Conservation (phyloP, 1,140 invertebrate species). For the Diorhabda carinulata region DNA sequence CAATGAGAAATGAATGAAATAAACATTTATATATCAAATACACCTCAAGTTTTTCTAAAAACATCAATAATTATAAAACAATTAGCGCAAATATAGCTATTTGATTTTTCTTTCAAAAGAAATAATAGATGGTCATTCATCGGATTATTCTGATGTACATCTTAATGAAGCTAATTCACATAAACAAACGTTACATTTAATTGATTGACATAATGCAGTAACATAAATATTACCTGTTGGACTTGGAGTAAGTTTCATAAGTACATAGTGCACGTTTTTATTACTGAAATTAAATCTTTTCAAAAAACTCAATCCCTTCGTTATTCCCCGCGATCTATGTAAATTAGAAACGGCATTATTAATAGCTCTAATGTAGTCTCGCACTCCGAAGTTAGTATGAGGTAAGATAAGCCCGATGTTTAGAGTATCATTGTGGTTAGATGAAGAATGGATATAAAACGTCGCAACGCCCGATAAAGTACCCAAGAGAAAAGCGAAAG, state of each 20-base stretch:
- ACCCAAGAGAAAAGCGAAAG: slow-evolving; percentile 17
- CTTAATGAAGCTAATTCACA: no score
- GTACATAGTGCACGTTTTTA: slow-evolving; percentile 58
- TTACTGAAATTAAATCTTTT: slow-evolving; percentile 61
- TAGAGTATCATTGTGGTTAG: slow-evolving; percentile 30
- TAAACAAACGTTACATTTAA: no score
- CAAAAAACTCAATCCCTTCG: slow-evolving; percentile 57
- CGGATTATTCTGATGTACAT: no score
- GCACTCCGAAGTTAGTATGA: slow-evolving; percentile 60
- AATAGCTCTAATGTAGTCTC: slow-evolving; percentile 66
- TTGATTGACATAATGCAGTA: neutral
- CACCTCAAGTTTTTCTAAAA: no score
- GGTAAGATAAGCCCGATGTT: slow-evolving; percentile 63
- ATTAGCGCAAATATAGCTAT: no score
- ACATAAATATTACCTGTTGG: slow-evolving; percentile 63
- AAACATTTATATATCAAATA: no score
- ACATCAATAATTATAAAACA: no score
- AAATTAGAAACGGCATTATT: slow-evolving; percentile 59
- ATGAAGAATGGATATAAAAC: slow-evolving; percentile 25
- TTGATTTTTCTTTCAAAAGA: no score
- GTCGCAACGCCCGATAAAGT: slow-evolving; percentile 12
- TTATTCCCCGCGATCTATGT: slow-evolving; percentile 53
- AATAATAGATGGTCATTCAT: no score
- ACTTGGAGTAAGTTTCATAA: slow-evolving; percentile 70
- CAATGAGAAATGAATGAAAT: no score